Evolutionary conservation across 2,888 invertebrate genomes (phyloP).

Genomic region (Sinodicranocentrus sp.): DNA sequence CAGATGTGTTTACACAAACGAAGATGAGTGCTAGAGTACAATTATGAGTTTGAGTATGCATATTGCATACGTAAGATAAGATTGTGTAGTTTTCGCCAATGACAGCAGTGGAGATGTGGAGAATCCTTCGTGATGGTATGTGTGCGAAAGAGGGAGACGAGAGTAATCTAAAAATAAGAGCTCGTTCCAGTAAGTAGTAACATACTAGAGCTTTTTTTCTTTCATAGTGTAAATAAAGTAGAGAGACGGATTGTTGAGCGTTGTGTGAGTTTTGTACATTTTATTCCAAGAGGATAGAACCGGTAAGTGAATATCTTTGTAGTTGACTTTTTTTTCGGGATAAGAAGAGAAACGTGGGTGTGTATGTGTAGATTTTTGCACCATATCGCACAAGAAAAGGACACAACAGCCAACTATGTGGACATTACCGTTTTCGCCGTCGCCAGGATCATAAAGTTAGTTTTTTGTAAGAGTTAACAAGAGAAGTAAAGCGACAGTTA

Average conservation of each 20-base stretch:
- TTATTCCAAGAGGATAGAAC: neutral
- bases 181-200: neutral
- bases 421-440: constrained; percentile 51
- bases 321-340: neutral
- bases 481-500: constrained; percentile 26
- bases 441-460: constrained; percentile 52
- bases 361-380: constrained; percentile 27
- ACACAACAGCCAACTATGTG: constrained; percentile 44
- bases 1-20: constrained; percentile 51
- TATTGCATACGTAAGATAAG: neutral
- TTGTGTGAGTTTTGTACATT: neutral
- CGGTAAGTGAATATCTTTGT: constrained; percentile 13
- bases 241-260: neutral
- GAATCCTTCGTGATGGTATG: neutral
- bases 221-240: constrained; percentile 11
- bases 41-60: constrained; percentile 27
- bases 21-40: constrained; percentile 29
- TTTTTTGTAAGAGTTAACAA: constrained; percentile 50
- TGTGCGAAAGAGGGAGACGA: neutral
- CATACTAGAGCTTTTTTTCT: too few species aligned
- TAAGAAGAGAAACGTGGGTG: too few species aligned
- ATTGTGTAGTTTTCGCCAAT: neutral
- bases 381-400: constrained; percentile 37
- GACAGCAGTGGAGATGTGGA: neutral
- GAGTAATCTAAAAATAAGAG: constrained; percentile 5